These are phyloP conservation scores for Magallana gigas DNA, from an alignment of 1,140 invertebrate genomes.

Conservation along the genomic window DNA sequence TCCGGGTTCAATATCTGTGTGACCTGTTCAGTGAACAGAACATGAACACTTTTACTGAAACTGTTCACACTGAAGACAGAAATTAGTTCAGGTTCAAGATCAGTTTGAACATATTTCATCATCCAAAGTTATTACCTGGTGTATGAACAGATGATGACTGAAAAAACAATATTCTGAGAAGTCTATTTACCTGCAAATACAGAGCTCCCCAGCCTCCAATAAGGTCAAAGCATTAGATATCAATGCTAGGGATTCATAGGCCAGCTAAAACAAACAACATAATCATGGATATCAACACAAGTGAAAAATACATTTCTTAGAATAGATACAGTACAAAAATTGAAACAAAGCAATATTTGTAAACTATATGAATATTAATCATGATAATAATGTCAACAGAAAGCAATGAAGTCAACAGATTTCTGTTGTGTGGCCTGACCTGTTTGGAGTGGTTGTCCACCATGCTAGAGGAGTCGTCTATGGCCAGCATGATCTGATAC, in stretches of 20 bases:
- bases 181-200: constrained; percentile 89
- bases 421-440: constrained; percentile 58
- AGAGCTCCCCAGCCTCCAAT: constrained; percentile 95
- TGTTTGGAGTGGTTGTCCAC: constrained; percentile 81
- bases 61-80: too few species aligned
- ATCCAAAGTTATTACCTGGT: too few species aligned
- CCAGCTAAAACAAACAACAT: constrained; percentile 82
- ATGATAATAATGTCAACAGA: too few species aligned
- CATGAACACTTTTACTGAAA: too few species aligned
- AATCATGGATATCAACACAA: neutral
- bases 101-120: neutral
- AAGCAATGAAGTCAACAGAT: too few species aligned
- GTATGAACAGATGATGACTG: too few species aligned
- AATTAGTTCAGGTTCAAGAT: neutral
- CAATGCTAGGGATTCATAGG: constrained; percentile 95
- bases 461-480: constrained; percentile 95
- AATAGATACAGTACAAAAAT: too few species aligned
- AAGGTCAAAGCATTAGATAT: constrained; percentile 95
- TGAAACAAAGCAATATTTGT: too few species aligned
- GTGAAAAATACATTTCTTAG: too few species aligned
- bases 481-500: constrained; percentile 95
- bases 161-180: too few species aligned
- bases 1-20: neutral
- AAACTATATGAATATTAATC: too few species aligned
- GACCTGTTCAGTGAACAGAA: too few species aligned